A percentile compares a stretch with the other conserved stretches of the same genome.
These are phyloP conservation scores for Drosophila borealis DNA, from an alignment of 2,888 invertebrate genomes.

Conservation along the genomic window DNA sequence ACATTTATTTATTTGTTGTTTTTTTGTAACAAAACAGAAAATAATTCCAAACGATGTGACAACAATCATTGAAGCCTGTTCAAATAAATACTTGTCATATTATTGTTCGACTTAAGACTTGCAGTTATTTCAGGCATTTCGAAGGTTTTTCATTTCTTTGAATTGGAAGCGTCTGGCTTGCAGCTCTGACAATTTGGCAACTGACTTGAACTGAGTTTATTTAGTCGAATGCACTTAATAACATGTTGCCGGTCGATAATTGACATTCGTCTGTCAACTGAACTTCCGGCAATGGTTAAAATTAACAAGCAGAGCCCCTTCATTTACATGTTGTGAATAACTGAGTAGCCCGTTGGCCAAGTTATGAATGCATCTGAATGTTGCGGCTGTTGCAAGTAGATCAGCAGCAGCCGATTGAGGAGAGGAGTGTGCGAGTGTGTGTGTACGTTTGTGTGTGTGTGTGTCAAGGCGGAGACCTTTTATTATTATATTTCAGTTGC, in stretches of 20 bases:
- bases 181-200: background rate
- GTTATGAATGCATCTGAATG: slow-evolving; percentile 42
- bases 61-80: background rate
- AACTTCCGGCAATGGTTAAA: slow-evolving; percentile 25
- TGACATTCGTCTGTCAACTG: slow-evolving; percentile 3
- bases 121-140: no score
- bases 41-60: slow-evolving; percentile 11
- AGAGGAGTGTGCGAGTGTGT: background rate
- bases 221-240: slow-evolving; percentile 31
- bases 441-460: slow-evolving; percentile 2
- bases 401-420: background rate
- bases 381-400: background rate
- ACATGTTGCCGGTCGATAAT: background rate
- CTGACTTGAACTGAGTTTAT: slow-evolving; percentile 1
- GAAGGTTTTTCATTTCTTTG: no score
- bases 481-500: slow-evolving; percentile 42
- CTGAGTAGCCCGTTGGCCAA: slow-evolving; percentile 29
- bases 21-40: background rate
- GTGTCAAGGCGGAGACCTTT: slow-evolving; percentile 23
- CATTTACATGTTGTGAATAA: slow-evolving; percentile 56
- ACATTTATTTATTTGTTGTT: background rate
- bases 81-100: background rate
- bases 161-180: background rate
- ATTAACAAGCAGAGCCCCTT: slow-evolving; percentile 6
- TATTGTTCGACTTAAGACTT: no score